Conservation (phyloP, 2,888 invertebrate genomes). For the Sialis fuliginosa region DNA sequence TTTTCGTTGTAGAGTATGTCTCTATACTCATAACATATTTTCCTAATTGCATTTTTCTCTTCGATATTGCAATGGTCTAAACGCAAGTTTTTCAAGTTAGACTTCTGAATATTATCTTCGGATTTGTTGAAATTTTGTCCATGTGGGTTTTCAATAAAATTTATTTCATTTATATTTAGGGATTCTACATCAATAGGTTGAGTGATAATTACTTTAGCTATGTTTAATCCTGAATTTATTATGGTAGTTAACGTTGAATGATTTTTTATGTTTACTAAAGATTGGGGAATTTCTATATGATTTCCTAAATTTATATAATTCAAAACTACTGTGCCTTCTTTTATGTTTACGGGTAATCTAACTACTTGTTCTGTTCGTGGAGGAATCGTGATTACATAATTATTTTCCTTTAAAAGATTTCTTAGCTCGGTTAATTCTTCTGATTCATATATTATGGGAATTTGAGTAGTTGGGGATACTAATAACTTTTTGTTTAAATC, state of each 20-base stretch:
- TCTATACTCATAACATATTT: too few species aligned
- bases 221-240: background rate
- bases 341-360: slow-evolving; percentile 4
- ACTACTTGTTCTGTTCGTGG: background rate
- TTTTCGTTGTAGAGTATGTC: too few species aligned
- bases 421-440: background rate
- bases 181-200: slow-evolving; percentile 5
- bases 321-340: slow-evolving; percentile 2
- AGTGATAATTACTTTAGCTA: background rate
- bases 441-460: background rate
- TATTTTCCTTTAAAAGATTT: background rate
- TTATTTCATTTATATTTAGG: slow-evolving; percentile 1
- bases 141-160: background rate
- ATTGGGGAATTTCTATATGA: slow-evolving; percentile 1
- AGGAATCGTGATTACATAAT: background rate
- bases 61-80: too few species aligned
- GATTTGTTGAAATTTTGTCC: too few species aligned
- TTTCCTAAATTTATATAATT: slow-evolving; percentile 2
- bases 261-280: slow-evolving; percentile 5
- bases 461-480: background rate
- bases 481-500: slow-evolving; percentile 1
- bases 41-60: too few species aligned
- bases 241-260: background rate
- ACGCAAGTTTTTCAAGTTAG: too few species aligned
- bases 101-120: too few species aligned